Conservation (phyloP, 1,140 invertebrate genomes). For the Parasteatoda tepidariorum region DNA sequence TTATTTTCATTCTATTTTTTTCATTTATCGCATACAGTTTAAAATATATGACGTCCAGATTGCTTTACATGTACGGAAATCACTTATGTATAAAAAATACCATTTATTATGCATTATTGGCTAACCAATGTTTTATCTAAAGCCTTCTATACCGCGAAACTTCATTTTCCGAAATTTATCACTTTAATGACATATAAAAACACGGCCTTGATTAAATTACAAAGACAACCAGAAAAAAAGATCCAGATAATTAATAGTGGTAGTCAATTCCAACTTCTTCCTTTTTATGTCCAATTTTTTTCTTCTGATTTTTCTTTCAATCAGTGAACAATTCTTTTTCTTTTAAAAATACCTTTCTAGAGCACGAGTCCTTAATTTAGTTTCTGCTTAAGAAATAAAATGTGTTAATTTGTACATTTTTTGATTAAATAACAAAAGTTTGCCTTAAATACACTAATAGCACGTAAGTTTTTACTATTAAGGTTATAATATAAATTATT, state of each 20-base stretch:
- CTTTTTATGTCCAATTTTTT: neutral
- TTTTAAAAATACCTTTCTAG: conserved; percentile 24
- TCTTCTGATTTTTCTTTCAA: conserved; percentile 13
- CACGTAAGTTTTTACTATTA: too few species aligned
- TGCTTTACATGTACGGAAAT: conserved; percentile 27
- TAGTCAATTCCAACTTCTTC: conserved; percentile 41
- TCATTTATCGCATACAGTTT: too few species aligned
- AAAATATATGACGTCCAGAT: conserved; percentile 41
- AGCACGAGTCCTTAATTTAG: conserved; percentile 2
- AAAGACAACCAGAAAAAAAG: conserved; percentile 42
- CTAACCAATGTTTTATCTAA: neutral
- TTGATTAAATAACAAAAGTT: too few species aligned
- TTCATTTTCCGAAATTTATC: conserved; percentile 56
- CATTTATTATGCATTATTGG: conserved; percentile 57
- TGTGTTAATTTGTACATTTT: too few species aligned
- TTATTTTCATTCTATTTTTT: too few species aligned
- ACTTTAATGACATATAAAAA: conserved; percentile 58
- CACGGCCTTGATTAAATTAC: conserved; percentile 52
- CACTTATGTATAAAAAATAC: conserved; percentile 31
- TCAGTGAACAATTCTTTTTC: conserved; percentile 40
- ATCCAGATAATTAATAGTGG: conserved; percentile 47
- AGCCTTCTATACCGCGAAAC: conserved; percentile 27
- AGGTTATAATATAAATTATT: too few species aligned
- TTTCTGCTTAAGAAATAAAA: conserved; percentile 27
- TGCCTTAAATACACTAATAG: too few species aligned